Conservation (phyloP, 2,797 vertebrate species). For the Euthynnus affinis region DNA sequence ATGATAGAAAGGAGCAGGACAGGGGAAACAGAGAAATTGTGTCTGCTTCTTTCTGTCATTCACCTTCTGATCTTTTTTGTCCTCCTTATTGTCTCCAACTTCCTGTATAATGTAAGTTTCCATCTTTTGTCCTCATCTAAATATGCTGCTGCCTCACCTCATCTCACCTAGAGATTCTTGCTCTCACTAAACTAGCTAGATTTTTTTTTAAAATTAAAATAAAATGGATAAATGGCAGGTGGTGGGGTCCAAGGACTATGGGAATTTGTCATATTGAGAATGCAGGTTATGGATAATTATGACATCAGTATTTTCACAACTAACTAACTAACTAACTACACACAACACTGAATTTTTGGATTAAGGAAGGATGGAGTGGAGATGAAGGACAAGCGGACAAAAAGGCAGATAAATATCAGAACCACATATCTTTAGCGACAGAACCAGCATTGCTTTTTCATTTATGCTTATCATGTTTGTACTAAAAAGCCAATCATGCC, state of each 20-base stretch:
- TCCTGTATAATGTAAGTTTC: slow-evolving; percentile 14
- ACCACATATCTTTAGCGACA: background rate
- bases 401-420: slow-evolving; percentile 16
- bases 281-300: background rate
- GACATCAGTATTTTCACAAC: background rate
- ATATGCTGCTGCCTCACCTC: background rate
- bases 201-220: slow-evolving; percentile 33
- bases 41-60: slow-evolving; percentile 55
- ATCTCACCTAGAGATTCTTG: slow-evolving; percentile 6
- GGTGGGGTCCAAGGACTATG: slow-evolving; percentile 2
- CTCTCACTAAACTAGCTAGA: slow-evolving; percentile 2
- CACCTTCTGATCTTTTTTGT: slow-evolving; percentile 50
- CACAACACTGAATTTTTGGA: background rate
- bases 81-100: slow-evolving; percentile 12
- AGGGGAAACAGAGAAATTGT: slow-evolving; percentile 32
- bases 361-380: background rate
- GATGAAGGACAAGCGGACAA: slow-evolving; percentile 1
- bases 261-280: slow-evolving; percentile 9
- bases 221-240: slow-evolving; percentile 27
- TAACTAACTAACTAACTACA: background rate
- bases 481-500: slow-evolving; percentile 34
- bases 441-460: slow-evolving; percentile 17
- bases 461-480: slow-evolving; percentile 32
- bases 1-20: slow-evolving; percentile 59
- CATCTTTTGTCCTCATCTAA: slow-evolving; percentile 17